A percentile compares a stretch with the other conserved stretches of the same genome.
Evolutionary conservation across 2,797 vertebrate species (phyloP).

Genomic region (Anniella stebbinsi): DNA sequence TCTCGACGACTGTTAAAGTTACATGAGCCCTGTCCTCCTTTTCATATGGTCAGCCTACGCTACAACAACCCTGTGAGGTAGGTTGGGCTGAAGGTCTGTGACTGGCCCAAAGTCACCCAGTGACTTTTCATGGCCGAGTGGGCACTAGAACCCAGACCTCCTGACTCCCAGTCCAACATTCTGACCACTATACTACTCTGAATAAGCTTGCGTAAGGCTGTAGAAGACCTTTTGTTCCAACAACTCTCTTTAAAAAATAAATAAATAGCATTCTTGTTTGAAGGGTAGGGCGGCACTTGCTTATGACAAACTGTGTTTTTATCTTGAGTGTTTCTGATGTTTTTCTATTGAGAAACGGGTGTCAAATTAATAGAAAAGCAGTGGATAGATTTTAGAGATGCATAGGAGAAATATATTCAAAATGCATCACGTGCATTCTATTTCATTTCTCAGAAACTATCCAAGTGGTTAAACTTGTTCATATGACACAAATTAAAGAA

Average conservation of each 20-base stretch:
- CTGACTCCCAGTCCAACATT: too few species aligned
- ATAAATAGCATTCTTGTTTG: background rate
- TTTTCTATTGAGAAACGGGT: background rate
- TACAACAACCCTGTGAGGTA: too few species aligned
- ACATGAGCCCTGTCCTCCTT: too few species aligned
- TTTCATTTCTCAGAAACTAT: conserved; percentile 1
- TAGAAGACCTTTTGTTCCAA: background rate
- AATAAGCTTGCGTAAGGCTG: background rate
- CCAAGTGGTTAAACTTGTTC: background rate
- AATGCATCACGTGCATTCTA: background rate
- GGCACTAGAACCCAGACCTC: too few species aligned
- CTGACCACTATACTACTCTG: too few species aligned
- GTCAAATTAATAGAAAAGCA: background rate
- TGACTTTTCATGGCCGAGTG: too few species aligned
- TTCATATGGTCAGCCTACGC: too few species aligned
- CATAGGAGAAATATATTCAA: background rate
- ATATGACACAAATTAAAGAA: conserved; percentile 47
- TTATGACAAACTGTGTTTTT: background rate
- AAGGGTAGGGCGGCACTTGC: background rate
- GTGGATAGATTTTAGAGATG: background rate
- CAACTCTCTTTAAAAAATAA: background rate
- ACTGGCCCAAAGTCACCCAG: too few species aligned
- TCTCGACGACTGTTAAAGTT: too few species aligned
- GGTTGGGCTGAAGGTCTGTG: too few species aligned
- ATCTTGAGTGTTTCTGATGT: background rate